Evolutionary conservation across 2,888 invertebrate genomes (phyloP).

Genomic region (Hypselothyrea guttata): DNA sequence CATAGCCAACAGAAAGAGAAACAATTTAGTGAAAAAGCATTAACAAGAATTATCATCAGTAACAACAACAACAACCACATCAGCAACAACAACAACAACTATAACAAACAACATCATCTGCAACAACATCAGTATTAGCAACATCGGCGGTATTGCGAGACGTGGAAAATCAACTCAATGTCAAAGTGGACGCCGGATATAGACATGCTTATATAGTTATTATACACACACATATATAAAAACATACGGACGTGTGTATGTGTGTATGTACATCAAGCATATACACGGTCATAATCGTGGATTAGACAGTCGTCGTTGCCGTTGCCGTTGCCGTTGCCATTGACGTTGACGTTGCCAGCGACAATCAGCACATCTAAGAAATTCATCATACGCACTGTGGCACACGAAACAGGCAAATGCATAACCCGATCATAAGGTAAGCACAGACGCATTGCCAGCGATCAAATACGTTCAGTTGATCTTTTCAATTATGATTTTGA

Average conservation of each 20-base stretch:
- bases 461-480: neutral
- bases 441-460: conserved; percentile 17
- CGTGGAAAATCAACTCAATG: conserved; percentile 69
- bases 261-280: conserved; percentile 7
- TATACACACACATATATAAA: conserved; percentile 12
- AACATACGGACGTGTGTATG: too few species aligned
- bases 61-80: conserved; percentile 25
- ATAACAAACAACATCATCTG: conserved; percentile 6
- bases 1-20: conserved; percentile 13
- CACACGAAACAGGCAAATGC: conserved; percentile 62
- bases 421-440: conserved; percentile 58
- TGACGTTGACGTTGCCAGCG: conserved; percentile 36
- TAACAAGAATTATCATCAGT: conserved; percentile 40
- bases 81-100: conserved; percentile 3
- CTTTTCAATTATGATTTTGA: conserved; percentile 23
- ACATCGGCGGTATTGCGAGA: conserved; percentile 23
- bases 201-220: conserved; percentile 40
- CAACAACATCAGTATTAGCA: conserved; percentile 15
- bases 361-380: conserved; percentile 53
- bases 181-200: conserved; percentile 63
- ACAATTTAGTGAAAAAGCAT: conserved; percentile 47
- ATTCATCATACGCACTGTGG: conserved; percentile 73
- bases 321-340: conserved; percentile 19
- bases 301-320: conserved; percentile 41
- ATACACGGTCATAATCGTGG: conserved; percentile 55